Base-by-base conservation (phyloP, 2,888 invertebrate species). In the Oscheius onirici region DNA sequence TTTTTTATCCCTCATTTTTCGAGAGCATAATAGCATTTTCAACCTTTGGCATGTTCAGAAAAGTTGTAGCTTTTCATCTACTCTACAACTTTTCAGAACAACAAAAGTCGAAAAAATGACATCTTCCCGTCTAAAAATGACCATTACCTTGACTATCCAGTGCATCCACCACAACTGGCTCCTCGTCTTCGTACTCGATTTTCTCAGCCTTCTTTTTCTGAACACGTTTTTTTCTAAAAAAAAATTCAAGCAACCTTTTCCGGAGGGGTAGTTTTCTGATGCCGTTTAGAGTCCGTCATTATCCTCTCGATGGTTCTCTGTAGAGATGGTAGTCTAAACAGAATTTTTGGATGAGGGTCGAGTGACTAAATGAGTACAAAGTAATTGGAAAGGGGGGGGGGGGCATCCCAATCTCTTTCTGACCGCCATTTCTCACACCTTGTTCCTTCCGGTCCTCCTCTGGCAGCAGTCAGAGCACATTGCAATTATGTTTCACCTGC, bases 401-500 rank as follows among this genome's bases (percentile, higher is more conserved):
- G 5, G 34, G 34, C 34, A 6, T 34, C 34, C 34, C 34, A 34
- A 10, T 49, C 17, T 22, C n/a, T 55, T 52, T 55, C 15, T 55
- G 54, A 40, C 22, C 17, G 11, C 24, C 26, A 22, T 55, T 55
- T 55, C 54, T 26, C 26, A 55, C 54, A 55, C 54, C n/a, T 6
- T 22, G 20, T n/a, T 17, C n/a, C 54, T 55, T 55, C 54, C 54
- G 54, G 54, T 17, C 26, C 3, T 26, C 20, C 26, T 20, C 13
- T 6, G 17, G 24, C 46, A 28, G 28, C 34, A 34, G 34, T 34
- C 17, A 49, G n/a, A n/a, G 20, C 46, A 44, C 63, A 26, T 63
- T 28, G 63, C 63, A 63, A 63, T 63, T 63, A 63, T 46, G 63
- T 46, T 63, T 63, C 63, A 63, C 63, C 63, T 63, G 63, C 28